Conservation (phyloP, 2,797 vertebrate species). For the Ctenochaetus hawaiiensis region DNA sequence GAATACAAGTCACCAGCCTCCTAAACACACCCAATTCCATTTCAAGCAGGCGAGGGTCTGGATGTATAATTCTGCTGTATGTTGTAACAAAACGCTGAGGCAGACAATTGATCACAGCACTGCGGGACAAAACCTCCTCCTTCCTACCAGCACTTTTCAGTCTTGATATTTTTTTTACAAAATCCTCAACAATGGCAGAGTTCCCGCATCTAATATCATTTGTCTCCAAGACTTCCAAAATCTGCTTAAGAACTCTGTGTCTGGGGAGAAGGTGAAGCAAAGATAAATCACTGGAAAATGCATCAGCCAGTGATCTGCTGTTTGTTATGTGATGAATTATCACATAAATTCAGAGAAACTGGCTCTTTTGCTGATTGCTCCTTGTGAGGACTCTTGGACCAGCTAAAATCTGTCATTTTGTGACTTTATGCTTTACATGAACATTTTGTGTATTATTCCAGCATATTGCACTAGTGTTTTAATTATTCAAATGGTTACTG, state of each 20-base stretch:
- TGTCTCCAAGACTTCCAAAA: constrained; percentile 45
- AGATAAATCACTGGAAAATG: constrained; percentile 35
- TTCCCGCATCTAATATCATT: constrained; percentile 47
- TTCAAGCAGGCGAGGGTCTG: constrained; percentile 7
- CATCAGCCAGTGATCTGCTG: constrained; percentile 21
- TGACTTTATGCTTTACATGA: no score
- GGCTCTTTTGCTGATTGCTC: not conserved
- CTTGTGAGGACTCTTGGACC: not conserved
- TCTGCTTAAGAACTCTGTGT: constrained; percentile 33
- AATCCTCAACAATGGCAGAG: constrained; percentile 28
- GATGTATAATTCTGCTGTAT: constrained; percentile 33
- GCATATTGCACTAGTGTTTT: constrained; percentile 2
- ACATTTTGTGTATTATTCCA: not conserved
- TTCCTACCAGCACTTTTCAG: constrained; percentile 16
- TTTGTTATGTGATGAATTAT: constrained; percentile 21
- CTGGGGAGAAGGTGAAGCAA: constrained; percentile 27
- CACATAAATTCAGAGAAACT: constrained; percentile 12
- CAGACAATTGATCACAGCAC: constrained; percentile 48
- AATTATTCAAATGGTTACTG: constrained; percentile 8
- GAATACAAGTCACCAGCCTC: constrained; percentile 21
- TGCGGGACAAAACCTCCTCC: constrained; percentile 39
- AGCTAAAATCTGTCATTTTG: not conserved
- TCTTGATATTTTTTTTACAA: constrained; percentile 51
- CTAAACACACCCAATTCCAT: constrained; percentile 24
- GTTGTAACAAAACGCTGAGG: constrained; percentile 31